These are phyloP conservation scores for Peromyscus aztecus DNA, from an alignment of 2,797 vertebrate genomes.

Conservation along the genomic window DNA sequence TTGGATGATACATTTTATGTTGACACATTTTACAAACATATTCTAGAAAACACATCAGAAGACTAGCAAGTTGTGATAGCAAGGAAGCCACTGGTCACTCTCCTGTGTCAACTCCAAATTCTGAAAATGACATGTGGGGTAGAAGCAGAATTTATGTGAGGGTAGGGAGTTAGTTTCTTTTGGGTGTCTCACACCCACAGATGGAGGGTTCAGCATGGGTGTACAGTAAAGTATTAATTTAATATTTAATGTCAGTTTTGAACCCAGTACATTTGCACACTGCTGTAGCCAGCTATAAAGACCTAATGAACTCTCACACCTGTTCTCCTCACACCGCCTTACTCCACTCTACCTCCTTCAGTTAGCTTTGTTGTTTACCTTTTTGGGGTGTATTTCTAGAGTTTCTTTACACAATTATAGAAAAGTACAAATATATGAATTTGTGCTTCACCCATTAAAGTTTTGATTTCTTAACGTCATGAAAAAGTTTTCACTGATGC, in stretches of 20 bases:
- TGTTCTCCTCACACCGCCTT: background rate
- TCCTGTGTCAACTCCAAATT: constrained; percentile 44
- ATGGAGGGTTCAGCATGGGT: background rate
- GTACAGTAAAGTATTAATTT: constrained; percentile 1
- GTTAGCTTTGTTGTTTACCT: background rate
- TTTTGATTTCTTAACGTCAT: background rate
- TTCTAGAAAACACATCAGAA: background rate
- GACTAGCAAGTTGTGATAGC: constrained; percentile 1
- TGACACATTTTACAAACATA: constrained; percentile 32
- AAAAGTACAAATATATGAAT: constrained; percentile 1
- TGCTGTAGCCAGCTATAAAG: constrained; percentile 8
- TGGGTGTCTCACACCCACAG: background rate
- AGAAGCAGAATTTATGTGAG: constrained; percentile 37
- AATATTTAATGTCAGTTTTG: constrained; percentile 21
- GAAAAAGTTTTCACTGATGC: background rate
- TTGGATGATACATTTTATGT: background rate
- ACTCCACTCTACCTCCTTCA: background rate
- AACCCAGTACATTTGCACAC: background rate
- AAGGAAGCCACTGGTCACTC: background rate
- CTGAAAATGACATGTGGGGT: background rate
- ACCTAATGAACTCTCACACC: background rate
- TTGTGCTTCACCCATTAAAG: constrained; percentile 10
- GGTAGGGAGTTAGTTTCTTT: background rate
- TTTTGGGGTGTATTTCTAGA: background rate
- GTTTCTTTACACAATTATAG: background rate